A percentile compares a stretch with the other conserved stretches of the same genome.
phyloP scores from a whole-genome alignment of 2,113 vertebrate species.

The Sylvilagus bachmani region DNA sequence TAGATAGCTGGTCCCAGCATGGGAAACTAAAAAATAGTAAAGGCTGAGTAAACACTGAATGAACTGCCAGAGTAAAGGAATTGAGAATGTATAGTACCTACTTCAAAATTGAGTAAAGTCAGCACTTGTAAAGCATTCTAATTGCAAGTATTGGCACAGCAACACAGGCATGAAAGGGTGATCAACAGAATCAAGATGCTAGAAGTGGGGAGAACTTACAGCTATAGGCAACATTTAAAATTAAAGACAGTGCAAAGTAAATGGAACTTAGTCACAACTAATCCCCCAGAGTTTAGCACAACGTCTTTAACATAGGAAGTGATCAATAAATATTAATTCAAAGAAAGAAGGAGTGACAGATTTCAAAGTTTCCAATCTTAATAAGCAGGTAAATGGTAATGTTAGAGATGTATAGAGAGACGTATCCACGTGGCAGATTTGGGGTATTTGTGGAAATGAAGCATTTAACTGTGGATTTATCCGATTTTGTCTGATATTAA shows the following conservation, averaged over 20 bases:
- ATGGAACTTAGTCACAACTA: neutral
- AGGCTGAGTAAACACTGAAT: neutral
- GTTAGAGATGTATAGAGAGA: neutral
- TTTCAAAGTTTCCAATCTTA: neutral
- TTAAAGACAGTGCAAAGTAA: neutral
- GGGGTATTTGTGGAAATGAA: neutral
- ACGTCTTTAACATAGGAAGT: neutral
- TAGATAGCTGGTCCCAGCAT: neutral
- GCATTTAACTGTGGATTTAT: neutral
- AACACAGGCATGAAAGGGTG: neutral
- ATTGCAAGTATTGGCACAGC: neutral
- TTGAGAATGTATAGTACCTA: neutral
- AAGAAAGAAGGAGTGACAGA: neutral
- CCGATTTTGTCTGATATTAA: neutral
- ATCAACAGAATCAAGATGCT: neutral
- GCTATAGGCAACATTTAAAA: neutral
- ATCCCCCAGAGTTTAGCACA: neutral
- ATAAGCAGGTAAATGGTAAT: neutral
- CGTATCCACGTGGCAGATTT: neutral
- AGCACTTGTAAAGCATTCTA: neutral
- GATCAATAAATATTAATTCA: neutral
- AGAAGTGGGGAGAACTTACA: neutral
- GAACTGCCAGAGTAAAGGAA: neutral
- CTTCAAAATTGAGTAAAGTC: neutral
- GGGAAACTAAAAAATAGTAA: neutral